These are phyloP conservation scores for Sardinella longiceps DNA, from an alignment of 2,797 vertebrate species.

Conservation along the genomic window DNA sequence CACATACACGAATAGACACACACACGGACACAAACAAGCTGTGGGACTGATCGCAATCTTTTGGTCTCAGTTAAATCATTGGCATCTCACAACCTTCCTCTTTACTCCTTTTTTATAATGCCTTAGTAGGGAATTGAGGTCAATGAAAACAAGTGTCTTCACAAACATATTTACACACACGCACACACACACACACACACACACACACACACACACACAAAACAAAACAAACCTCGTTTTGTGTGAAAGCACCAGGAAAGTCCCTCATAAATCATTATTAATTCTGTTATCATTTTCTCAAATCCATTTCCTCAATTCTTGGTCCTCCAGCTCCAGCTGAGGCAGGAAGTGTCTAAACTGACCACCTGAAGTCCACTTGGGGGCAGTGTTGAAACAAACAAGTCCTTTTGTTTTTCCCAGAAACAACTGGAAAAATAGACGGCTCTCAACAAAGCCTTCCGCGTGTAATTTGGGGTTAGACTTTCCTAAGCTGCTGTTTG, in stretches of 20 bases:
- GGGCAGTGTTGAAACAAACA: constrained; percentile 61
- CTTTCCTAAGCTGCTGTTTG: constrained; percentile 63
- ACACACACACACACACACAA: too few relatives aligned
- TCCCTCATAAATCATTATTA: neutral
- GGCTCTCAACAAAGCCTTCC: constrained; percentile 28
- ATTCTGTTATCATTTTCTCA: neutral
- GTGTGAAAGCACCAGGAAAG: neutral
- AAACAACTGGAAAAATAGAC: constrained; percentile 28
- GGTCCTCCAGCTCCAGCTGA: neutral
- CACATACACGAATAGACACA: too few relatives aligned
- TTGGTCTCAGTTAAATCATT: neutral
- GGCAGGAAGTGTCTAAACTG: neutral
- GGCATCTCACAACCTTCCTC: neutral
- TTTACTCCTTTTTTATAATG: neutral
- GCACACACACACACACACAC: too few relatives aligned
- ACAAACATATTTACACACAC: too few relatives aligned
- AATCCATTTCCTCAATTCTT: neutral
- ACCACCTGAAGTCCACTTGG: constrained; percentile 51
- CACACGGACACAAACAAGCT: neutral
- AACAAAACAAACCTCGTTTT: neutral
- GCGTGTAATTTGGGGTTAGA: constrained; percentile 43
- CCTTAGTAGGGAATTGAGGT: neutral
- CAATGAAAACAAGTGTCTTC: neutral
- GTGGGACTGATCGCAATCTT: neutral
- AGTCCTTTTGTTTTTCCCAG: neutral